Conservation (phyloP, 1,140 invertebrate species). For the Macrosteles quadrilineatus region DNA sequence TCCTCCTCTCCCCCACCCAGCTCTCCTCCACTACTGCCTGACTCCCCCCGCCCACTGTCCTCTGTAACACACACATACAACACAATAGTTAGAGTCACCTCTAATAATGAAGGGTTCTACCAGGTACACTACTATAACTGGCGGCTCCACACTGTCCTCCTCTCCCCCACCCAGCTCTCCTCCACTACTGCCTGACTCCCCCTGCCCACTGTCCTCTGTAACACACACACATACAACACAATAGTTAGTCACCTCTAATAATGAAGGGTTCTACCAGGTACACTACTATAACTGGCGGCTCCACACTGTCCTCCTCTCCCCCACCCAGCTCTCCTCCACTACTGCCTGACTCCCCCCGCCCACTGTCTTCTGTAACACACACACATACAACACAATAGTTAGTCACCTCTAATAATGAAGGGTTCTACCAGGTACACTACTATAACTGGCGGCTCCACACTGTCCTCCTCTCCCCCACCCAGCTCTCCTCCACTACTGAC, state of each 20-base stretch:
- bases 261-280: slow-evolving; percentile 96
- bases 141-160: slow-evolving; percentile 77
- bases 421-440: slow-evolving; percentile 97
- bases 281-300: slow-evolving; percentile 85
- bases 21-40: slow-evolving; percentile 25
- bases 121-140: slow-evolving; percentile 91
- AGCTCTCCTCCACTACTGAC: slow-evolving; percentile 29
- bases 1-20: slow-evolving; percentile 58
- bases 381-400: too few relatives aligned
- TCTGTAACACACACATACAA: too few relatives aligned
- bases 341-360: slow-evolving; percentile 21
- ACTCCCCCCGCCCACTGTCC: slow-evolving; percentile 30
- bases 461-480: slow-evolving; percentile 60
- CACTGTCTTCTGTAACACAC: slow-evolving; percentile 33
- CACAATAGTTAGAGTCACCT: slow-evolving; percentile 64
- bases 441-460: slow-evolving; percentile 79
- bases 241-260: slow-evolving; percentile 62
- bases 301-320: slow-evolving; percentile 68
- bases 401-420: slow-evolving; percentile 69
- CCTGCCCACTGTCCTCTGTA: slow-evolving; percentile 31
- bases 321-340: slow-evolving; percentile 36
- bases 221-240: too few relatives aligned
- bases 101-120: slow-evolving; percentile 86
- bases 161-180: slow-evolving; percentile 41
- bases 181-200: slow-evolving; percentile 23